Evolutionary conservation across 2,113 vertebrate species (phyloP).

Genomic region (Peromyscus californicus): DNA sequence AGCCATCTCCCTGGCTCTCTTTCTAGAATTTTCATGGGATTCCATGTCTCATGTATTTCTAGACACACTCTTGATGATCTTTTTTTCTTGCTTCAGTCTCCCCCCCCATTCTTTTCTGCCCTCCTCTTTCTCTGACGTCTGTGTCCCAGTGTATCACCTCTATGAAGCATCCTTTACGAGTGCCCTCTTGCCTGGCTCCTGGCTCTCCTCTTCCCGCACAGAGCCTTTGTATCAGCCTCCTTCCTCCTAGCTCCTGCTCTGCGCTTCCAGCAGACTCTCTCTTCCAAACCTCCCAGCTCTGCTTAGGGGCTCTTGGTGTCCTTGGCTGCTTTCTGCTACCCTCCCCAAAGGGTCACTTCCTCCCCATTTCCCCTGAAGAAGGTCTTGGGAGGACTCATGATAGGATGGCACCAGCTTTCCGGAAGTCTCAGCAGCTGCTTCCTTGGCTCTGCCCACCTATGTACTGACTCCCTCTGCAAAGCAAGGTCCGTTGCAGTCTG

Average conservation of each 20-base stretch:
- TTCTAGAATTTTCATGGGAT: background rate
- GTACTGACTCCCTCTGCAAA: background rate
- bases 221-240: background rate
- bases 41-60: background rate
- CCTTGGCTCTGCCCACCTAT: background rate
- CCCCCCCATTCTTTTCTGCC: background rate
- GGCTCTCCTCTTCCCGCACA: background rate
- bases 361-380: slow-evolving; percentile 24
- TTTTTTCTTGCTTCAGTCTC: background rate
- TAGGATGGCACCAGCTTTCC: background rate
- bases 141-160: background rate
- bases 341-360: slow-evolving; percentile 6
- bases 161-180: background rate
- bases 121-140: background rate
- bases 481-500: slow-evolving; percentile 14
- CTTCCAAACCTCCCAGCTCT: background rate
- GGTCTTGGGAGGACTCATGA: background rate
- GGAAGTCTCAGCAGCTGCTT: slow-evolving; percentile 11
- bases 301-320: background rate
- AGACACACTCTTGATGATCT: background rate
- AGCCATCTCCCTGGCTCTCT: background rate
- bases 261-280: background rate
- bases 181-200: background rate
- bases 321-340: background rate
- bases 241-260: background rate